phyloP scores from a whole-genome alignment of 2,888 invertebrate genomes.

The Ramazzottius varieornatus region DNA sequence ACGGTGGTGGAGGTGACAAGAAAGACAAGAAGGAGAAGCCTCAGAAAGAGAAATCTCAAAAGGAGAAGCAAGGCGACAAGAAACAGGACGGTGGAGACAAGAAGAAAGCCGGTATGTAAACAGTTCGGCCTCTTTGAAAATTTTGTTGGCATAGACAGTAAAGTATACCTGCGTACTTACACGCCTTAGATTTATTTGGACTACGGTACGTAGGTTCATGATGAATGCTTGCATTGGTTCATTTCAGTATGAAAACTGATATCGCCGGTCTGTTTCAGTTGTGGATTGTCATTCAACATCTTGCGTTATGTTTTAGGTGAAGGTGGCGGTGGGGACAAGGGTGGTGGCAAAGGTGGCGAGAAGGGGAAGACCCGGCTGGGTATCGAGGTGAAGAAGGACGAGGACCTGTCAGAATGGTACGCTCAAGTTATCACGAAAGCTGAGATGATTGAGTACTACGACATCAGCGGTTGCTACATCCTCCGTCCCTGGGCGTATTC shows the following conservation, averaged over 20 bases:
- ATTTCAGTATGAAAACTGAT: no score
- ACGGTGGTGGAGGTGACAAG: conserved; percentile 13
- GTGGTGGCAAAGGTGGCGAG: conserved; percentile 10
- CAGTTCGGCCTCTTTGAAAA: no score
- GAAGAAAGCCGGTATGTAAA: conserved; percentile 35
- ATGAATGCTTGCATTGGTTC: no score
- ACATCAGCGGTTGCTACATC: conserved; percentile 95
- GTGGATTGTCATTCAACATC: no score
- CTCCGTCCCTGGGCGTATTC: conserved; percentile 84
- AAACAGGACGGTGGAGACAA: conserved; percentile 37
- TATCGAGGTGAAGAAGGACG: conserved; percentile 68
- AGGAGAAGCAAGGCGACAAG: conserved; percentile 8
- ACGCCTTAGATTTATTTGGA: no score
- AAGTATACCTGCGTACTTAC: no score
- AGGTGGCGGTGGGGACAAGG: conserved; percentile 5
- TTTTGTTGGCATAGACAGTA: no score
- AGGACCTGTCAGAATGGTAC: conserved; percentile 87
- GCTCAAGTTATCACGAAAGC: conserved; percentile 68
- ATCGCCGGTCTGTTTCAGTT: no score
- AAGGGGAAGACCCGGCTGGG: conserved; percentile 83
- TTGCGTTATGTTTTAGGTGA: conserved; percentile 4
- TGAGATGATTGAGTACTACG: conserved; percentile 96
- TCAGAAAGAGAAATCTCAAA: conserved; percentile 13
- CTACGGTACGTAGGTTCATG: no score
- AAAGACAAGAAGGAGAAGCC: conserved; percentile 13